These are phyloP conservation scores for Poeciliopsis presidionis DNA, from an alignment of 2,797 vertebrate species.

Conservation along the genomic window DNA sequence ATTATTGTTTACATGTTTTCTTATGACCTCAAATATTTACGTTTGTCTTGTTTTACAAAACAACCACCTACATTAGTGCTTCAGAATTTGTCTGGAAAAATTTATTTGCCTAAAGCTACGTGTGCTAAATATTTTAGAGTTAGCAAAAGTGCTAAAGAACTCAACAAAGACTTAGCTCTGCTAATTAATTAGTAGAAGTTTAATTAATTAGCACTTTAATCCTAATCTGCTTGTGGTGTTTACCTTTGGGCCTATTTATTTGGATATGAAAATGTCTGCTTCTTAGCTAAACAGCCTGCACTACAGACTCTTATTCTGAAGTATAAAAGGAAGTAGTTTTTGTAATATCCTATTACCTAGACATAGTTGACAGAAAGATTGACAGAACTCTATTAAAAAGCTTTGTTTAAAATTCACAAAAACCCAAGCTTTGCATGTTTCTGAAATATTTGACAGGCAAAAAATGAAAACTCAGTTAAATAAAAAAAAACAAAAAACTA, in stretches of 20 bases:
- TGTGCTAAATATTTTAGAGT: no score
- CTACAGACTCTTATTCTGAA: not conserved
- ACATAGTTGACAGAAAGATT: not conserved
- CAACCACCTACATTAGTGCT: no score
- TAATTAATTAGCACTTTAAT: not conserved
- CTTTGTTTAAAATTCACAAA: not conserved
- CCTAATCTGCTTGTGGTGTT: not conserved
- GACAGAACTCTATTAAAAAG: not conserved
- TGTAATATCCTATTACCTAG: not conserved
- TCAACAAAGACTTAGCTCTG: no score
- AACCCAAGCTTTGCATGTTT: not conserved
- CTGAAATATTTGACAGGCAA: not conserved
- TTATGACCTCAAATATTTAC: no score
- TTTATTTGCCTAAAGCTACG: no score
- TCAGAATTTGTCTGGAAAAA: no score
- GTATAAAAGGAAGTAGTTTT: not conserved
- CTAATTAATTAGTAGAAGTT: no score
- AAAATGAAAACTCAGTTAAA: not conserved
- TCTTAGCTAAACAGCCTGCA: not conserved
- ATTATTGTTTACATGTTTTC: no score
- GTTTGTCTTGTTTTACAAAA: no score
- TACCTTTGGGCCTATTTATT: not conserved
- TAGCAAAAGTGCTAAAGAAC: no score
- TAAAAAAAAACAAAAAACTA: not conserved
- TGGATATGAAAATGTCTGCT: not conserved